phyloP scores from a whole-genome alignment of 2,113 vertebrate genomes.

The Montifringilla adamsi region DNA sequence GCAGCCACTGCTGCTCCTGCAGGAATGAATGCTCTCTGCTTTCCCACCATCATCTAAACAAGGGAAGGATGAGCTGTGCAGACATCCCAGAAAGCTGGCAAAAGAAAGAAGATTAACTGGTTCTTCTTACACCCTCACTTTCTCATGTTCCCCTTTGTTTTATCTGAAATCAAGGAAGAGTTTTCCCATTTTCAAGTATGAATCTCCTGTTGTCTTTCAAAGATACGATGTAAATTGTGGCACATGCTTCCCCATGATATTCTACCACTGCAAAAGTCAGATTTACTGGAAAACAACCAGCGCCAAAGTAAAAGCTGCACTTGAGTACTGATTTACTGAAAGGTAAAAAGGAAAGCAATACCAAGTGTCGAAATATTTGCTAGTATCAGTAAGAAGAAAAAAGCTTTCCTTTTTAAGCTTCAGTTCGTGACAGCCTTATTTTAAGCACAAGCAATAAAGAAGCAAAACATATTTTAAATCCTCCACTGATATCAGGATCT shows the following conservation, averaged over 20 bases:
- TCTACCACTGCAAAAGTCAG: neutral
- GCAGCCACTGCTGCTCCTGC: accelerated
- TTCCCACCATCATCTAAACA: neutral
- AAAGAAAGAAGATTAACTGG: neutral
- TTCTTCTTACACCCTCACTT: neutral
- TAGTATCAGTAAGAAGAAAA: neutral
- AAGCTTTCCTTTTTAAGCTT: neutral
- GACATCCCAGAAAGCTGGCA: neutral
- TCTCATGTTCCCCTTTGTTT: neutral
- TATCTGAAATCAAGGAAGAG: neutral
- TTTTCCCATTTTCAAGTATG: neutral
- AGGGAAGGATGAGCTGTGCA: neutral
- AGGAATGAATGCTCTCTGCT: neutral
- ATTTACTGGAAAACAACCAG: neutral
- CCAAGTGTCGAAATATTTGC: neutral
- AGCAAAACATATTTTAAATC: neutral
- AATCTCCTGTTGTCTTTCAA: neutral
- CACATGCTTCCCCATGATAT: neutral
- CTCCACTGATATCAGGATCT: neutral
- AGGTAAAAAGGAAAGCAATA: neutral
- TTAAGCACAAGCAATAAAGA: neutral
- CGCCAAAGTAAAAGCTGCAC: neutral
- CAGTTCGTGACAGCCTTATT: neutral
- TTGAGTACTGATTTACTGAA: neutral
- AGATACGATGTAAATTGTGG: accelerated